Base-by-base conservation (phyloP, 2,113 vertebrate genomes). In the Thryonomys swinderianus region DNA sequence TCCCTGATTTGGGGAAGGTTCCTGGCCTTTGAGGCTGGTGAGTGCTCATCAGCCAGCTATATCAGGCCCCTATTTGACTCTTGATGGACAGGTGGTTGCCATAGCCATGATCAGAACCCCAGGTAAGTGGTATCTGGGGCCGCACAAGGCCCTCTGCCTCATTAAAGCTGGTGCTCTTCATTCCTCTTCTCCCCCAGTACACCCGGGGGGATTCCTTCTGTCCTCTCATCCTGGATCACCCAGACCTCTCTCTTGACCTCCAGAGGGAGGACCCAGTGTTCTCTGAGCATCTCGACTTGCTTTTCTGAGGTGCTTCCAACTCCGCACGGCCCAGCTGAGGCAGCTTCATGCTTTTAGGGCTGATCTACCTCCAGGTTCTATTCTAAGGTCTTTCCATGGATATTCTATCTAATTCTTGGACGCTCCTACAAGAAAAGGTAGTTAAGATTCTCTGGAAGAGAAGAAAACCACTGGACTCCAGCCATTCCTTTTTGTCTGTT, bases 111-210 rank as follows among this genome's bases (percentile, higher is more conserved):
- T 40, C 25, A 59, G 42, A 85, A 7, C 3, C 18, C 21, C 11
- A 17, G 2, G 57, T 5, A 79, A 11, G 7, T 18, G 21, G 18
- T 64, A 5, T 42, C 21, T 10, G 0, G 37, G 42, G 45, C 27
- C 13, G 12, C 42, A 16, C 30, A 11, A 2, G 2, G 7, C 30
- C 45, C 6, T 48, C 57, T 51, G 37, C 5, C 84, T 55, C 7
- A n/a, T 81, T 9, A 20, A 2, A 0, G 0, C 4, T 5, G 45
- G 5, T 55, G 12, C 3, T 5, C n/a, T 34, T 51, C 42, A 21
- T 20, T 53, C 34, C 25, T 84, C 40, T 48, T 40, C 73, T 82
- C 23, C 17, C 69, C 32, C n/a, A 51, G 55, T 7, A 13, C 4
- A 0, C 25, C 32, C 30, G 32, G 14, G 23, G 14, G 48, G 34